phyloP scores from a whole-genome alignment of 2,113 vertebrate species.

The Festucalex cinctus region DNA sequence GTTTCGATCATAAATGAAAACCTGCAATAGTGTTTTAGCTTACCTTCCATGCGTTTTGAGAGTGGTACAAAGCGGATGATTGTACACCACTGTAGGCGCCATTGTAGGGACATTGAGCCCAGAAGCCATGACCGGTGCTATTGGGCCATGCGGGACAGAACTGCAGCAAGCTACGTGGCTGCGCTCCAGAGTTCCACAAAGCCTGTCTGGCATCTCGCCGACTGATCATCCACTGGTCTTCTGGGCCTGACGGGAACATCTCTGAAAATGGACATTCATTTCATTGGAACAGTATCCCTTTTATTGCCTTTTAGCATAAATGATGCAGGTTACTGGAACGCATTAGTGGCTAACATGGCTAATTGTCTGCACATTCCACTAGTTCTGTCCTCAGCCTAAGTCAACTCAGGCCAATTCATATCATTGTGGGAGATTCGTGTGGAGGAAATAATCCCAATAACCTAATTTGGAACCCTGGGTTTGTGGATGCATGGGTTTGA shows the following conservation, averaged over 20 bases:
- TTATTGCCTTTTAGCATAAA: neutral
- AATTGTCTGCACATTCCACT: neutral
- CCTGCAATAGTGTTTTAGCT: neutral
- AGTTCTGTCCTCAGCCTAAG: neutral
- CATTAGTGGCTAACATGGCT: neutral
- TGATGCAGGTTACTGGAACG: neutral
- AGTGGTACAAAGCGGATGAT: constrained; percentile 54
- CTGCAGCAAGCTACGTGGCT: constrained; percentile 40
- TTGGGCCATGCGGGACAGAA: constrained; percentile 31
- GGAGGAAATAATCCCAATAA: neutral
- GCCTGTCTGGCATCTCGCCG: constrained; percentile 19
- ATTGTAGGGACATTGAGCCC: constrained; percentile 15
- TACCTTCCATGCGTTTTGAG: constrained; percentile 70
- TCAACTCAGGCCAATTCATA: neutral
- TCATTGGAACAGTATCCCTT: neutral
- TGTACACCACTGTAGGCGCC: constrained; percentile 46
- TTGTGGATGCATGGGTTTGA: constrained; percentile 16
- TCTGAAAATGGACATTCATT: constrained; percentile 17
- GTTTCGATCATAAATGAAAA: too few species aligned
- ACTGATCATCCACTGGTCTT: constrained; percentile 25
- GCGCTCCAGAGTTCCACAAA: constrained; percentile 30
- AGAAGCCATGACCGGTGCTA: neutral
- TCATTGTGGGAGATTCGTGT: neutral
- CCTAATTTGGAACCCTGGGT: constrained; percentile 17
- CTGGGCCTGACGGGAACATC: constrained; percentile 68